Evolutionary conservation across 2,888 invertebrate genomes (phyloP).

Genomic region (Hesperia comma): DNA sequence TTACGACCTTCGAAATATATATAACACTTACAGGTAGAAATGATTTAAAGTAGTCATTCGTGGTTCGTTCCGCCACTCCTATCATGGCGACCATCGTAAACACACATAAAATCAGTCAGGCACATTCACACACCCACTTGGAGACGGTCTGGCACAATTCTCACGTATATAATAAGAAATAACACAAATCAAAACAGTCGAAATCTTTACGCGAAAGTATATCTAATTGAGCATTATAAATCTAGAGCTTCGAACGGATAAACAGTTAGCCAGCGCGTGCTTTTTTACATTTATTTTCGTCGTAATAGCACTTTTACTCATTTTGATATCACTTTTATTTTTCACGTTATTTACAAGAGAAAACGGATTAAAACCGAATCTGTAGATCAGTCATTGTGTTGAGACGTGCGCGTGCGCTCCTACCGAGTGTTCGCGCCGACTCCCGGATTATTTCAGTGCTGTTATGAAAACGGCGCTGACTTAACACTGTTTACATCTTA

Average conservation of each 20-base stretch:
- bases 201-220: background rate
- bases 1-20: constrained; percentile 28
- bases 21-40: constrained; percentile 75
- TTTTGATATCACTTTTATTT: constrained; percentile 8
- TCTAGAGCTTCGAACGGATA: background rate
- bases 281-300: background rate
- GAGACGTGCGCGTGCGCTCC: constrained; percentile 40
- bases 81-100: constrained; percentile 65
- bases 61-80: constrained; percentile 62
- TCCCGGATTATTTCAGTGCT: constrained; percentile 57
- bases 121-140: constrained; percentile 59
- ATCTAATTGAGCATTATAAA: constrained; percentile 21
- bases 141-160: background rate
- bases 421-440: constrained; percentile 48
- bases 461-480: constrained; percentile 44
- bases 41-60: constrained; percentile 72
- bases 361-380: background rate
- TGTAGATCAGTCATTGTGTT: background rate
- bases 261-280: background rate
- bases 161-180: background rate
- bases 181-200: constrained; percentile 8
- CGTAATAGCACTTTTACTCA: background rate
- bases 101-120: constrained; percentile 50
- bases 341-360: background rate
- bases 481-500: constrained; percentile 38